Conservation (phyloP, 2,113 vertebrate genomes). For the Catagonus wagneri region DNA sequence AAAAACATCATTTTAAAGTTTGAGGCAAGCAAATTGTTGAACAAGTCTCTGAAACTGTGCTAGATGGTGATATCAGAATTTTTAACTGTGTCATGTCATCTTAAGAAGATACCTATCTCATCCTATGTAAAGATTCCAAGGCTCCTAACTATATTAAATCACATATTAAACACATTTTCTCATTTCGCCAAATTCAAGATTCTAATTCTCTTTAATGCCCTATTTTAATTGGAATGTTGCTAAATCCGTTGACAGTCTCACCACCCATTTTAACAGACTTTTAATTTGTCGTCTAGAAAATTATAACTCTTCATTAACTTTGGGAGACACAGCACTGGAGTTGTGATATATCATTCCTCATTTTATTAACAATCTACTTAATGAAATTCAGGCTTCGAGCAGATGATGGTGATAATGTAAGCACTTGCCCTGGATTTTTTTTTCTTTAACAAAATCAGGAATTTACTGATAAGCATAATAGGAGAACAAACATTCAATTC, state of each 20-base stretch:
- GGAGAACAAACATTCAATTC: constrained; percentile 69
- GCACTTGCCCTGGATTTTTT: constrained; percentile 78
- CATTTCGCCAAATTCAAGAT: constrained; percentile 83
- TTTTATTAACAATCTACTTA: constrained; percentile 87
- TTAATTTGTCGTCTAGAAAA: constrained; percentile 89
- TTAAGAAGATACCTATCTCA: constrained; percentile 66
- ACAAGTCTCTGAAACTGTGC: neutral
- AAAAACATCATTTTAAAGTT: constrained; percentile 33
- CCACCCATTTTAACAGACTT: constrained; percentile 87
- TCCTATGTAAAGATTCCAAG: constrained; percentile 70
- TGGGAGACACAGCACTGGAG: constrained; percentile 85
- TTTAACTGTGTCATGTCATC: constrained; percentile 65
- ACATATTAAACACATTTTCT: constrained; percentile 83
- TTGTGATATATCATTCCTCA: constrained; percentile 85
- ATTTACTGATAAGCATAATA: constrained; percentile 77
- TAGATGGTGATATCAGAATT: constrained; percentile 39
- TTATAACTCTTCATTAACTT: constrained; percentile 89
- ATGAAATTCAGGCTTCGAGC: constrained; percentile 86
- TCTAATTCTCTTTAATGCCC: constrained; percentile 84
- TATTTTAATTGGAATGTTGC: constrained; percentile 86
- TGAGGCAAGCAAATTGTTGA: constrained; percentile 26
- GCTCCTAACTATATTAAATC: constrained; percentile 72
- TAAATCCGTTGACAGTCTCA: constrained; percentile 85
- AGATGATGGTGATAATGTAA: constrained; percentile 82
- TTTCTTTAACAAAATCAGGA: constrained; percentile 75